phyloP scores from a whole-genome alignment of 2,888 invertebrate species.

The Malthinus seriepunctatus region DNA sequence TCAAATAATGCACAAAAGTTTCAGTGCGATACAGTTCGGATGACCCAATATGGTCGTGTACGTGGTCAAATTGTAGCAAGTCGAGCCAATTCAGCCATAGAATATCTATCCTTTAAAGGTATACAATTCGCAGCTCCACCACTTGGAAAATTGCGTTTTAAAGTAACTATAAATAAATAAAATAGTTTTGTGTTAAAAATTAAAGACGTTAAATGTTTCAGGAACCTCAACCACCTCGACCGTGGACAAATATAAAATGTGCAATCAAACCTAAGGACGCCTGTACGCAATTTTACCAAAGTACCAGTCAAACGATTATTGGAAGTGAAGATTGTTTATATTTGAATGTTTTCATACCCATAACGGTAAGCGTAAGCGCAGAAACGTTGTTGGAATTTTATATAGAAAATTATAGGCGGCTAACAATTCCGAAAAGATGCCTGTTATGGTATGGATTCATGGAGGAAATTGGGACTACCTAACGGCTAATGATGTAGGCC shows the following conservation, averaged over 20 bases:
- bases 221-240: background rate
- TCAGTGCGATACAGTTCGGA: background rate
- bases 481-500: background rate
- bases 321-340: background rate
- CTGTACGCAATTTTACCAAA: background rate
- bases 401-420: background rate
- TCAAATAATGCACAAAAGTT: no score
- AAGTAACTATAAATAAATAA: background rate
- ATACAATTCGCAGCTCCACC: conserved; percentile 1
- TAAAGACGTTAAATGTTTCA: background rate
- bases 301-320: background rate
- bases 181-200: background rate
- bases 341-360: background rate
- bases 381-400: no score
- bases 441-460: conserved; percentile 10
- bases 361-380: background rate
- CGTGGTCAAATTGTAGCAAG: background rate
- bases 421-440: conserved; percentile 6
- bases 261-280: background rate
- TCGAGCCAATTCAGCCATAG: background rate
- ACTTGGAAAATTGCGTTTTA: background rate
- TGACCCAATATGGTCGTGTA: conserved; percentile 4
- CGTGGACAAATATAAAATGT: background rate
- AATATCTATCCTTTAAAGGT: conserved; percentile 4
- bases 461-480: conserved; percentile 5